phyloP scores from a whole-genome alignment of 2,113 vertebrate genomes.

The Typhlomys cinereus region DNA sequence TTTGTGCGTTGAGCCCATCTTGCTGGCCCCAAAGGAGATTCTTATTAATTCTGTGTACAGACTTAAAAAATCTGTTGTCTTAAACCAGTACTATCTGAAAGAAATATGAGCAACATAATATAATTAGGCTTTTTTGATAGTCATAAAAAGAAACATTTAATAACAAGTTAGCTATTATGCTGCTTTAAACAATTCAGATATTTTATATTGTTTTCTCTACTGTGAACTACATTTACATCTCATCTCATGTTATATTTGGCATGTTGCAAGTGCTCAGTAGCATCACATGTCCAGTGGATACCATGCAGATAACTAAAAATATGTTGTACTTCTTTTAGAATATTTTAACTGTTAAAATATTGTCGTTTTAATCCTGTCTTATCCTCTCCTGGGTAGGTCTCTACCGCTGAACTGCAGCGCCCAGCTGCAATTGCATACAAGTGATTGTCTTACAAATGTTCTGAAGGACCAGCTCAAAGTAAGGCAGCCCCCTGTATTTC shows the following conservation, averaged over 20 bases:
- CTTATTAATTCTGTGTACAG: not conserved
- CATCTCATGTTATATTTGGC: not conserved
- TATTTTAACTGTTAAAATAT: not conserved
- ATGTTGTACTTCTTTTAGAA: slow-evolving; percentile 15
- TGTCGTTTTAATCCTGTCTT: not conserved
- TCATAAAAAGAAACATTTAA: not conserved
- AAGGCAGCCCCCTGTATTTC: slow-evolving; percentile 21
- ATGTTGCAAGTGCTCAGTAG: not conserved
- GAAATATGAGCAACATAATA: not conserved
- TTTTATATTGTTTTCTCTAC: not conserved
- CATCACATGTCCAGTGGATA: not conserved
- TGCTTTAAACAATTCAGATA: not conserved
- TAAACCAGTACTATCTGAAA: slow-evolving; percentile 30
- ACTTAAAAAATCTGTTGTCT: slow-evolving; percentile 3
- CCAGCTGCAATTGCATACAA: not conserved
- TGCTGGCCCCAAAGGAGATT: no score
- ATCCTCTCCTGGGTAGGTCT: not conserved
- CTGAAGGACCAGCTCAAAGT: not conserved
- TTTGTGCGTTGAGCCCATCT: no score
- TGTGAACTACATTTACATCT: not conserved
- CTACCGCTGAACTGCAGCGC: not conserved
- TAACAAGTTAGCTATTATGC: not conserved
- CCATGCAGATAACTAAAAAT: slow-evolving; percentile 24
- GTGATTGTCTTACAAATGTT: not conserved
- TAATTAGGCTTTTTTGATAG: slow-evolving; percentile 5